These are phyloP conservation scores for Chaetodon auriga DNA, from an alignment of 2,113 vertebrate species.

Conservation along the genomic window DNA sequence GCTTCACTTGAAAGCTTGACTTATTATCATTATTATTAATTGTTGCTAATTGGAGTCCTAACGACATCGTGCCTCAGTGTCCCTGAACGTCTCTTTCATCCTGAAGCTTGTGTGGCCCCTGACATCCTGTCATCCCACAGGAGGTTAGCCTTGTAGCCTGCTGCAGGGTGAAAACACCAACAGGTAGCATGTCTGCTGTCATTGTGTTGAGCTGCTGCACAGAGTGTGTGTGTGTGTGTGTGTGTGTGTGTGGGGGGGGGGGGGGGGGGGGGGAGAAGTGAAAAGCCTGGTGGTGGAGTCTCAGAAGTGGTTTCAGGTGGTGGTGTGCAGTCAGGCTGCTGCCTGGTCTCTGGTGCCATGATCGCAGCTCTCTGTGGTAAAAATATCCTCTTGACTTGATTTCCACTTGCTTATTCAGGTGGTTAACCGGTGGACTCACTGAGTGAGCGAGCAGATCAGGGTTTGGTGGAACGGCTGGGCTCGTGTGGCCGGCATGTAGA, in stretches of 20 bases:
- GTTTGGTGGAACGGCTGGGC: not conserved
- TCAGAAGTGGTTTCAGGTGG: conserved; percentile 49
- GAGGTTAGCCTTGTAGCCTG: conserved; percentile 5
- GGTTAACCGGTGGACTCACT: conserved; percentile 2
- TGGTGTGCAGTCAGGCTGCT: conserved; percentile 17
- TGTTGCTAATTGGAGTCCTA: not conserved
- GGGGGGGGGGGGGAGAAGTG: too few species aligned
- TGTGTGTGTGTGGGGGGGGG: conserved; percentile 21
- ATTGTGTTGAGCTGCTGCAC: conserved; percentile 34
- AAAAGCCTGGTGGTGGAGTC: conserved; percentile 25
- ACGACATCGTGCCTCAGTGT: not conserved
- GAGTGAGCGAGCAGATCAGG: conserved; percentile 22
- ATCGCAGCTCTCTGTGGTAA: not conserved
- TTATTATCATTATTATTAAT: not conserved
- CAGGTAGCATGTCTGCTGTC: conserved; percentile 48
- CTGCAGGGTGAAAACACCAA: conserved; percentile 39
- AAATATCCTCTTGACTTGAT: not conserved
- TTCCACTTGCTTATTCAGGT: conserved; percentile 18
- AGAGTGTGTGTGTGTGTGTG: conserved; percentile 14
- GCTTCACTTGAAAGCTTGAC: not conserved
- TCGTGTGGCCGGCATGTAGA: not conserved
- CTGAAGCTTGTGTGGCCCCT: not conserved
- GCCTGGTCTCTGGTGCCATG: not conserved
- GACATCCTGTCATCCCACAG: not conserved
- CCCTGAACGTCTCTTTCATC: not conserved